Evolutionary conservation across 2,797 vertebrate species (phyloP), one percentile per base, ranked within the genome.

Genomic region (Ptychobarbus kaznakovi): DNA sequence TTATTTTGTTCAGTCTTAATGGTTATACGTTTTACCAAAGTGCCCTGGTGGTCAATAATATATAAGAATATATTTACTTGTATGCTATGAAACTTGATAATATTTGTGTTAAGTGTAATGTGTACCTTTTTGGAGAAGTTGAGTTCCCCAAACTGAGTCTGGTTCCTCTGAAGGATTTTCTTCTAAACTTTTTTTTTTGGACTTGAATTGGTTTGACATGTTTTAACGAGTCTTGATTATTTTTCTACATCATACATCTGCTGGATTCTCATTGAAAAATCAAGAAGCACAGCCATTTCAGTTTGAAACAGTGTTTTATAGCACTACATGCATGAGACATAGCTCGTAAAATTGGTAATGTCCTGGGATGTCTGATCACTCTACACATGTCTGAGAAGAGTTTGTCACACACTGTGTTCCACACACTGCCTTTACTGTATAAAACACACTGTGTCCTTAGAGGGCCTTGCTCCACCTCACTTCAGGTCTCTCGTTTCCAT

Each of bases 401-500:
- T 89, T 73, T 90, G 81, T 90, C 83, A 91, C 89, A 88, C 83
- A 86, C 72, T 77, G 65, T 85, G 85, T 44, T 81, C 20, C 80
- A 77, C 86, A 89, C 87, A 93, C 91, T 94, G 92, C 86, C 91
- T 93, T 76, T 89, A 94, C 92, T 95, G 90, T 94, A 94, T 94
- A 91, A 91, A 93, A 91, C 84, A 92, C 93, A 93, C 91, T 80
- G 84, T 86, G 91, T 92, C 87, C 93, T 93, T 91, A 90, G 88
- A 93, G 93, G 93, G 94, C 91, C 91, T 93, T 91, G 86, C 90
- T 89, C 90, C 90, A 32, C 87, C 91, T 46, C 2, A 89, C 86
- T 92, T 90, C 89, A 88, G 81, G 38, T 42, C 42, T 74, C 86
- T 89, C 87, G 90, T 93, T 92, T 93, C 91, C 92, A 93, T 86